Evolutionary conservation across 2,888 invertebrate genomes (phyloP).

Genomic region (Octodonta nipae): DNA sequence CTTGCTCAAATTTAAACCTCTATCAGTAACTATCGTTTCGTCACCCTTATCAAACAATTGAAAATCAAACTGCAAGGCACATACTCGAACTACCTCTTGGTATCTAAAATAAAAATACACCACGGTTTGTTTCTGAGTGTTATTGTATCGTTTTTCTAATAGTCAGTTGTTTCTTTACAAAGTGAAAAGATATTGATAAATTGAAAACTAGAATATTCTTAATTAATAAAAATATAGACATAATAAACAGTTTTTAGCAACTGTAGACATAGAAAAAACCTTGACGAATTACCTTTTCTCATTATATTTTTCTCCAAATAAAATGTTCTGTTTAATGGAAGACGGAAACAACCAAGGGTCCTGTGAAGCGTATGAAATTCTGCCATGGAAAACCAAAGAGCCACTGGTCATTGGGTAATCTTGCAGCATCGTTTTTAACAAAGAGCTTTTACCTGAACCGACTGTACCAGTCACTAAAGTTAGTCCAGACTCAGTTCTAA

Average conservation of each 20-base stretch:
- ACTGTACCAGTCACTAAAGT: slow-evolving; percentile 49
- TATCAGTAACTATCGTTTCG: slow-evolving; percentile 46
- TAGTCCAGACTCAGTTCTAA: slow-evolving; percentile 33
- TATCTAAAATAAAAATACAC: too few species aligned
- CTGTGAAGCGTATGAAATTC: slow-evolving; percentile 25
- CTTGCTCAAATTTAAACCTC: slow-evolving; percentile 49
- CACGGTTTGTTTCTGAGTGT: too few species aligned
- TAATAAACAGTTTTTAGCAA: too few species aligned
- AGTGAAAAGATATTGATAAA: too few species aligned
- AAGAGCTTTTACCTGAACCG: slow-evolving; percentile 24
- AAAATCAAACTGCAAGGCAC: slow-evolving; percentile 42
- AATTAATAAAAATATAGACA: too few species aligned
- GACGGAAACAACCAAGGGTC: slow-evolving; percentile 28
- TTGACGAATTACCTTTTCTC: slow-evolving; percentile 20
- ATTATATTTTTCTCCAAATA: slow-evolving; percentile 29
- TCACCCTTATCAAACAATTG: slow-evolving; percentile 28
- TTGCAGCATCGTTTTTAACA: slow-evolving; percentile 22
- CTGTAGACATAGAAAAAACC: too few species aligned
- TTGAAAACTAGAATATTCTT: too few species aligned
- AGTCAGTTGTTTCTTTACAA: too few species aligned
- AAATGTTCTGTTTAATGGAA: slow-evolving; percentile 26
- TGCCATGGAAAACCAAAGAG: slow-evolving; percentile 15
- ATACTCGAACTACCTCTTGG: slow-evolving; percentile 29
- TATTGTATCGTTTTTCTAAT: too few species aligned
- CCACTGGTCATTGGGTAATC: slow-evolving; percentile 20